Evolutionary conservation across 2,888 invertebrate species (phyloP).

Genomic region (Aromia moschata): DNA sequence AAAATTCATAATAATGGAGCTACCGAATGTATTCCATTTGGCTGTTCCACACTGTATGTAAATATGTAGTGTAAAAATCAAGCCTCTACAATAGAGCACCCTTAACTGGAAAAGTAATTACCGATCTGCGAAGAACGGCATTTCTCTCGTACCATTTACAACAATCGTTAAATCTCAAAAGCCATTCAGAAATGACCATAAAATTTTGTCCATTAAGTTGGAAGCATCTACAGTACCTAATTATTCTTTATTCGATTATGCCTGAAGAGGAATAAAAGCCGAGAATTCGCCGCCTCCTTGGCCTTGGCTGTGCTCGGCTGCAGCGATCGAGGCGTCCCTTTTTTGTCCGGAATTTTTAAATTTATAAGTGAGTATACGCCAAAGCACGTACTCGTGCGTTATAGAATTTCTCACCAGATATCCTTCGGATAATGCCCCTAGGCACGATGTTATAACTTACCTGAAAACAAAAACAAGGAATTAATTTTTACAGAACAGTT

Average conservation of each 20-base stretch:
- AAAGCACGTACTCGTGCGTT: slow-evolving; percentile 14
- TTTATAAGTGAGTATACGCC: slow-evolving; percentile 35
- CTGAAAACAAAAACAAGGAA: slow-evolving; percentile 12
- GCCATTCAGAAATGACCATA: slow-evolving; percentile 14
- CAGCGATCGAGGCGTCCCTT: slow-evolving; percentile 23
- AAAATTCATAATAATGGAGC: no score
- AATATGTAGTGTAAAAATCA: no score
- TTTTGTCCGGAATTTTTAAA: slow-evolving; percentile 32
- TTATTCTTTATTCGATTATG: slow-evolving; percentile 23
- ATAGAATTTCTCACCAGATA: slow-evolving; percentile 17
- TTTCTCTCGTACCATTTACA: slow-evolving; percentile 16
- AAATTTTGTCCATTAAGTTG: slow-evolving; percentile 16
- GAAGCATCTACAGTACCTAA: slow-evolving; percentile 21
- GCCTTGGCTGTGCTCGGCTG: slow-evolving; percentile 22
- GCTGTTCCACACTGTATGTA: no score
- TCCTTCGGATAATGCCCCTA: neutral
- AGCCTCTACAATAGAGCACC: no score
- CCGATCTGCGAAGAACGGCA: no score
- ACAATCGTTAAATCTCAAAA: slow-evolving; percentile 29
- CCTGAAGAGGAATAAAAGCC: slow-evolving; percentile 1
- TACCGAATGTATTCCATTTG: no score
- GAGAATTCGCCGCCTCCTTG: slow-evolving; percentile 24
- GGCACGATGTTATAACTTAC: slow-evolving; percentile 7
- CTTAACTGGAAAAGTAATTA: no score
- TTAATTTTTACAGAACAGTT: no score